Percentiles rank a stretch among this genome's conserved stretches.
These are phyloP conservation scores for Thera obeliscata DNA, from an alignment of 2,888 invertebrate genomes.

Conservation along the genomic window DNA sequence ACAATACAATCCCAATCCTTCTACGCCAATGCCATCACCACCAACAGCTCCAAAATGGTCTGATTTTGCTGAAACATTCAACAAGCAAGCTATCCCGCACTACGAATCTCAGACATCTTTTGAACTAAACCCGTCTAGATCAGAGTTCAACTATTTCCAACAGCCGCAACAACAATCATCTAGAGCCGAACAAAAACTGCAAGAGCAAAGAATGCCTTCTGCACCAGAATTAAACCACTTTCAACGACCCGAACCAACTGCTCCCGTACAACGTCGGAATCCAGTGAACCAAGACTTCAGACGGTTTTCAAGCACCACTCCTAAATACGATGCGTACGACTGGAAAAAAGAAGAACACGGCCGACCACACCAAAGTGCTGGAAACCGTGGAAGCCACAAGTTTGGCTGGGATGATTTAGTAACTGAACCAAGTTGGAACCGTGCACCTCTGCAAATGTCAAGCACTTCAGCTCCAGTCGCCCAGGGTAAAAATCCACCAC, in stretches of 20 bases:
- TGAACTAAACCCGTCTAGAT: conserved; percentile 4
- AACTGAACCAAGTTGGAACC: conserved; percentile 21
- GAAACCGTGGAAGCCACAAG: conserved; percentile 52
- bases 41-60: conserved; percentile 44
- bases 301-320: not conserved
- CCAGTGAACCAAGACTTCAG: conserved; percentile 4
- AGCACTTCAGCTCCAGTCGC: conserved; percentile 16
- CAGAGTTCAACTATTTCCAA: conserved; percentile 12
- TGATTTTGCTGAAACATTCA: conserved; percentile 39
- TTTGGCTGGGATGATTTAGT: conserved; percentile 49
- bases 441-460: conserved; percentile 9
- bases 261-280: not conserved
- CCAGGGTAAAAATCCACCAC: conserved; percentile 38
- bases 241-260: conserved; percentile 2
- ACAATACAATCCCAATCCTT: conserved; percentile 9
- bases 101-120: conserved; percentile 11
- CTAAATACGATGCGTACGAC: not conserved
- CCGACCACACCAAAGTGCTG: conserved; percentile 7
- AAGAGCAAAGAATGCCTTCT: conserved; percentile 3
- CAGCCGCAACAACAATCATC: conserved; percentile 6
- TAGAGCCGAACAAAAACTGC: not conserved
- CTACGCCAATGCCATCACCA: conserved; percentile 40
- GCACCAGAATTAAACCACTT: conserved; percentile 11
- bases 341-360: not conserved
- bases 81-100: conserved; percentile 27